phyloP scores from a whole-genome alignment of 2,113 vertebrate species.

The Carettochelys insculpta region DNA sequence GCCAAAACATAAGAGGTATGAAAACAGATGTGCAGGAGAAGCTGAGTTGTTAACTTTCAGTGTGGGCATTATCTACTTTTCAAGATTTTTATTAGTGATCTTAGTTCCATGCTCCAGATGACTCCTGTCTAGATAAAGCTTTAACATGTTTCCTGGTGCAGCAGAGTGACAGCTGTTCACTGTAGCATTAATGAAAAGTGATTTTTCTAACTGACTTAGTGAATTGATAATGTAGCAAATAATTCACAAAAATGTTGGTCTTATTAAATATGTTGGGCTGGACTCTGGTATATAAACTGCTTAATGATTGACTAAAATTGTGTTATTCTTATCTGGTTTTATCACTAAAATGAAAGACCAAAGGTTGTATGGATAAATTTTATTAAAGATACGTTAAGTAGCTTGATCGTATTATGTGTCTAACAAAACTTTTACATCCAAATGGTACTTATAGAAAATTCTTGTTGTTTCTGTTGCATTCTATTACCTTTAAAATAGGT shows the following conservation, averaged over 20 bases:
- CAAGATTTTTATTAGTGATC: slow-evolving; percentile 23
- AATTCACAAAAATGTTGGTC: neutral
- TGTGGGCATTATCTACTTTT: slow-evolving; percentile 22
- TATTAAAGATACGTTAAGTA: neutral
- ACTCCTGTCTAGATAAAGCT: neutral
- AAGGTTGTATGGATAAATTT: neutral
- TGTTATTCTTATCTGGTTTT: neutral
- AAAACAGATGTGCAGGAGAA: neutral
- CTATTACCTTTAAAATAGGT: no score
- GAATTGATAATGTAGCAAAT: neutral
- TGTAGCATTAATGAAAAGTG: neutral
- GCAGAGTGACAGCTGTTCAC: neutral
- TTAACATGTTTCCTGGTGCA: neutral
- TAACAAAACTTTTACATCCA: neutral
- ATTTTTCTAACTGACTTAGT: neutral
- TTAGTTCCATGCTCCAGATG: neutral
- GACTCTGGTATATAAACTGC: neutral
- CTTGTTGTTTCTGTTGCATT: no score
- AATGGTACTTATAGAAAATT: neutral
- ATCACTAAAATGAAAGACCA: neutral
- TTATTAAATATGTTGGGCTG: neutral
- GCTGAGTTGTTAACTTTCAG: neutral
- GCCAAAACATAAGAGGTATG: neutral
- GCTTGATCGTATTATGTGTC: neutral
- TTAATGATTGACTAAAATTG: neutral